Evolutionary conservation across 1,140 invertebrate genomes (phyloP).

Genomic region (Meloidogyne exigua): DNA sequence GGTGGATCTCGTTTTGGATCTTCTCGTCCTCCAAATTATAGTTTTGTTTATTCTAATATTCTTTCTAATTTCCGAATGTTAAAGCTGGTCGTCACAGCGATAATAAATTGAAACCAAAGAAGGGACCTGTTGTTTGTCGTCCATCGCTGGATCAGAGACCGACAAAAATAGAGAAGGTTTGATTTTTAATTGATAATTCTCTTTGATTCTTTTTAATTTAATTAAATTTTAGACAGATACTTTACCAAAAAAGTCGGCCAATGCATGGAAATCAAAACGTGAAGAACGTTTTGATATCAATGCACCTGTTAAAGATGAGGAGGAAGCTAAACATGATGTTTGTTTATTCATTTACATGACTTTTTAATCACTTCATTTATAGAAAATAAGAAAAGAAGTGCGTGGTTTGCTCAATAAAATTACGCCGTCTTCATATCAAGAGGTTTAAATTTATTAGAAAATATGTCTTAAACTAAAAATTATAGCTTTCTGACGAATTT

Average conservation of each 20-base stretch:
- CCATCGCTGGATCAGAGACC: conserved; percentile 16
- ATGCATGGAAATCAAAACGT: conserved; percentile 30
- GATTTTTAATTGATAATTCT: background rate
- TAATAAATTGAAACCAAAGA: conserved; percentile 27
- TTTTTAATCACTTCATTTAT: background rate
- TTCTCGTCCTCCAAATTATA: background rate
- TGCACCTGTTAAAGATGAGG: conserved; percentile 14
- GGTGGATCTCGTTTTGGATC: conserved; percentile 8
- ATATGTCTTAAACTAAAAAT: background rate
- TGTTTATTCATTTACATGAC: background rate
- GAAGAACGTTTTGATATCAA: conserved; percentile 27
- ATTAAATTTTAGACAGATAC: conserved; percentile 4
- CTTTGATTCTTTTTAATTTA: background rate
- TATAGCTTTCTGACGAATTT: conserved; percentile 47
- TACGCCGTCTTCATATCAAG: conserved; percentile 54
- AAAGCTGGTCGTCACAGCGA: conserved; percentile 16
- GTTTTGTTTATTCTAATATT: background rate
- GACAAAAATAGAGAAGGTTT: conserved; percentile 7
- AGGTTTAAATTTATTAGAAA: background rate
- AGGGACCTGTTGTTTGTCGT: conserved; percentile 10
- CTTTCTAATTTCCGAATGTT: background rate
- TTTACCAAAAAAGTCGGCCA: conserved; percentile 4
- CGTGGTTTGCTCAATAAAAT: conserved; percentile 58
- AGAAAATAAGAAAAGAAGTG: conserved; percentile 47
- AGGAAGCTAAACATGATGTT: conserved; percentile 27